These are phyloP conservation scores for Meiosimyza decipiens DNA, from an alignment of 2,888 invertebrate genomes.

Conservation along the genomic window DNA sequence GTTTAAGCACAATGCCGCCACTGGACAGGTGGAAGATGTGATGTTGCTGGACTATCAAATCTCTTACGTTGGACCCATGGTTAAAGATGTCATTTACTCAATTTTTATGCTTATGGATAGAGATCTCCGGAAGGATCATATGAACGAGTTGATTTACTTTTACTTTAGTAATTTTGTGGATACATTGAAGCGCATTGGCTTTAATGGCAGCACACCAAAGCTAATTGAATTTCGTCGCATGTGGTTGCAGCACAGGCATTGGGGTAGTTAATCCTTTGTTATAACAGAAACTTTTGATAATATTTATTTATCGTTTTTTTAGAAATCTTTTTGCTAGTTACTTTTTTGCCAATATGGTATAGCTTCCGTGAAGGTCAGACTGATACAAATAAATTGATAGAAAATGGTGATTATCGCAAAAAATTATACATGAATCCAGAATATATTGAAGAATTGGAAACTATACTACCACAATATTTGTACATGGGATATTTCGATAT, in stretches of 20 bases:
- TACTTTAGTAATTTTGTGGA: constrained; percentile 49
- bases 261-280: constrained; percentile 43
- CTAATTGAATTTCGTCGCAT: constrained; percentile 45
- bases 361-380: constrained; percentile 5
- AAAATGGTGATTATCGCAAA: constrained; percentile 24
- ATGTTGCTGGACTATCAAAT: constrained; percentile 55
- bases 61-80: constrained; percentile 49
- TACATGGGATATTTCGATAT: constrained; percentile 50
- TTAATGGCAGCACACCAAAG: constrained; percentile 46
- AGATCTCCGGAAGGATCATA: constrained; percentile 43
- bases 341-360: constrained; percentile 38
- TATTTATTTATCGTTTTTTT: not conserved
- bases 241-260: constrained; percentile 43
- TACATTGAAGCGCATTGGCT: constrained; percentile 48
- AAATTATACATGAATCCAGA: constrained; percentile 20
- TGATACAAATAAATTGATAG: constrained; percentile 29
- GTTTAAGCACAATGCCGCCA: constrained; percentile 44
- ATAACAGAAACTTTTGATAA: not conserved
- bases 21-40: constrained; percentile 44
- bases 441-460: constrained; percentile 36
- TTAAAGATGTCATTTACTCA: constrained; percentile 50
- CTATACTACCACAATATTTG: constrained; percentile 45
- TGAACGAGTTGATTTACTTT: constrained; percentile 49
- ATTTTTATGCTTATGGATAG: constrained; percentile 48
- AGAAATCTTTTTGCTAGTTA: constrained; percentile 38